Conservation (phyloP, 2,888 invertebrate genomes). For the Acleris sparsana region DNA sequence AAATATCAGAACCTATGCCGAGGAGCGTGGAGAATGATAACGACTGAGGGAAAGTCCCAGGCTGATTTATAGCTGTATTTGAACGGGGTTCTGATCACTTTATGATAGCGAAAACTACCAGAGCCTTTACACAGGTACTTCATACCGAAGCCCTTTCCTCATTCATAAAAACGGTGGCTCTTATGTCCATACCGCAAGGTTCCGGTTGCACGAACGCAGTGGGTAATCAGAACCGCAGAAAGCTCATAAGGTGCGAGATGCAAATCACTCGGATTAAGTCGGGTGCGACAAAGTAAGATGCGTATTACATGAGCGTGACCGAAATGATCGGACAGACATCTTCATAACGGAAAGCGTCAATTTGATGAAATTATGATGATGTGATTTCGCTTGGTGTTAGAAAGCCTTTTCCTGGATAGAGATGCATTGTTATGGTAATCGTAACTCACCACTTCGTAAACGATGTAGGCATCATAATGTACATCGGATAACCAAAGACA, state of each 20-base stretch:
- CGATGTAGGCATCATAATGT: background rate
- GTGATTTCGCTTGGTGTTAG: conserved; percentile 17
- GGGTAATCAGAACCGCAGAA: conserved; percentile 45
- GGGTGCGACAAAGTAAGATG: conserved; percentile 57
- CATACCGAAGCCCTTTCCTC: conserved; percentile 1
- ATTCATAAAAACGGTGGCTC: conserved; percentile 11
- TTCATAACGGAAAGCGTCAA: conserved; percentile 31
- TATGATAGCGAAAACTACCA: conserved; percentile 77
- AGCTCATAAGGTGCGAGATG: conserved; percentile 73
- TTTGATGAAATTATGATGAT: conserved; percentile 34
- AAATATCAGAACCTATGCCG: conserved; percentile 62
- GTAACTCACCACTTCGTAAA: background rate
- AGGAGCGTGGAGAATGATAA: conserved; percentile 72
- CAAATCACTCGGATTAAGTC: conserved; percentile 69
- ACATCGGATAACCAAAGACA: background rate
- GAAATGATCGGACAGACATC: conserved; percentile 37
- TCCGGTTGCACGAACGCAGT: background rate
- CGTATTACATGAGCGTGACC: conserved; percentile 55
- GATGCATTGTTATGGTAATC: conserved; percentile 3
- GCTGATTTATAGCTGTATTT: conserved; percentile 71
- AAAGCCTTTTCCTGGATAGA: conserved; percentile 5
- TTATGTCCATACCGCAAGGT: conserved; percentile 7
- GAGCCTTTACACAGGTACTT: conserved; percentile 13
- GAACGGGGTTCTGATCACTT: conserved; percentile 81
- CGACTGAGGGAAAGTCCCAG: conserved; percentile 71